Base-by-base conservation (phyloP, 2,113 vertebrate genomes). In the Hippocampus zosterae region DNA sequence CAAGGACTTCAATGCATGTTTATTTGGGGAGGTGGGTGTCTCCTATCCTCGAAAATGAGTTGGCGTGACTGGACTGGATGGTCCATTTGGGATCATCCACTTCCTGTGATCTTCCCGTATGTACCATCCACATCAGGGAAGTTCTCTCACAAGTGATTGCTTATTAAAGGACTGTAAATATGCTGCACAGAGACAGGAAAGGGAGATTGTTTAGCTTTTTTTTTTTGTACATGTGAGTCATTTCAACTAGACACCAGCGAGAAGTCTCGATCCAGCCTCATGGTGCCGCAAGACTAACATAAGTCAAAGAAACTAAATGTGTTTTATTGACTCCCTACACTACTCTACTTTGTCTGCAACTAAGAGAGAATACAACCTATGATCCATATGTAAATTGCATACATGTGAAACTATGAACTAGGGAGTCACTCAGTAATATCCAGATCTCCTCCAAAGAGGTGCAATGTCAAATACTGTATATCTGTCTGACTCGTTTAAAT, bases 21-120 rank as follows among this genome's bases (percentile, higher is more conserved):
- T 46, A 73, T 76, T 19, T 13, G 65, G 27, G 65, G 27, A 68
- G 55, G 67, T 64, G 65, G 46, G 71, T 74, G 65, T 37, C 70
- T 78, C 69, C 72, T 75, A 77, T 1, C 59, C 6, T 59, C 18
- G 18, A 18, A 60, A 75, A 80, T 65, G 69, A 29, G 63, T 81
- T 88, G 19, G 88, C 79, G 89, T 89, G 86, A 88, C 88, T 81
- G 82, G 76, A 80, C 84, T 73, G 78, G 67, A 75, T 70, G n/a
- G 78, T 74, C 79, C 37, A 72, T 70, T 42, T 68, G 85, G 81
- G 79, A 85, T 85, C 81, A 84, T 87, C 84, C 79, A 73, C 69
- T 87, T 90, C 87, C 88, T 87, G 80, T 81, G 83, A 81, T 85
- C 84, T 91, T 91, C 85, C 88, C 87, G 84, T 65, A 67, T 84